phyloP scores from a whole-genome alignment of 1,140 invertebrate species.

The Pentalonia nigronervosa region DNA sequence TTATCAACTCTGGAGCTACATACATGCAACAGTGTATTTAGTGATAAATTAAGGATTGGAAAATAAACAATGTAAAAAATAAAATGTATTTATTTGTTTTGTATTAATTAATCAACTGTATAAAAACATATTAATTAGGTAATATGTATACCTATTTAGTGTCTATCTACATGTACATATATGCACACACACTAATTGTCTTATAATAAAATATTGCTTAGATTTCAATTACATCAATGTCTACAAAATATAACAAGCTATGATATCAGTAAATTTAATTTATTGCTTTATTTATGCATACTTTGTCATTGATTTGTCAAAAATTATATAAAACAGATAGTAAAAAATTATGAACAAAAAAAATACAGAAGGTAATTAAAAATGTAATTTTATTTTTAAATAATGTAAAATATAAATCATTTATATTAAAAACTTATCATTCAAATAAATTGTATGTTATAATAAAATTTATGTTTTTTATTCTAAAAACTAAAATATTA shows the following conservation, averaged over 20 bases:
- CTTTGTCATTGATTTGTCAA: background rate
- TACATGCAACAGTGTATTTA: background rate
- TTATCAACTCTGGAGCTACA: too few species aligned
- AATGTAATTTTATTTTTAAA: constrained; percentile 31
- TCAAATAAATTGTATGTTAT: constrained; percentile 14
- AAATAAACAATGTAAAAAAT: constrained; percentile 23
- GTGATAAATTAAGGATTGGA: background rate
- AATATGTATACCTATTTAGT: background rate
- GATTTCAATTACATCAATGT: background rate
- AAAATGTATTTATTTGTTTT: constrained; percentile 37
- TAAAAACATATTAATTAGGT: constrained; percentile 29
- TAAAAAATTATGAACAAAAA: background rate
- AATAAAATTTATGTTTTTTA: background rate
- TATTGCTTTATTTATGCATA: constrained; percentile 37
- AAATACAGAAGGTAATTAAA: constrained; percentile 37
- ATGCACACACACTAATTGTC: background rate
- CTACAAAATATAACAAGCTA: constrained; percentile 21
- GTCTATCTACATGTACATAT: background rate
- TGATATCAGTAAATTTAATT: constrained; percentile 5
- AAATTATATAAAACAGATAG: constrained; percentile 7
- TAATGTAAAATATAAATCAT: constrained; percentile 19
- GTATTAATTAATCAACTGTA: constrained; percentile 31
- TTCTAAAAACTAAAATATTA: constrained; percentile 28
- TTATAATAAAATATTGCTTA: constrained; percentile 44
- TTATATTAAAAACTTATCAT: constrained; percentile 37